A percentile compares a stretch with the other conserved stretches of the same genome.
phyloP scores from a whole-genome alignment of 2,888 invertebrate genomes.

The Lasioglossum lativentre region DNA sequence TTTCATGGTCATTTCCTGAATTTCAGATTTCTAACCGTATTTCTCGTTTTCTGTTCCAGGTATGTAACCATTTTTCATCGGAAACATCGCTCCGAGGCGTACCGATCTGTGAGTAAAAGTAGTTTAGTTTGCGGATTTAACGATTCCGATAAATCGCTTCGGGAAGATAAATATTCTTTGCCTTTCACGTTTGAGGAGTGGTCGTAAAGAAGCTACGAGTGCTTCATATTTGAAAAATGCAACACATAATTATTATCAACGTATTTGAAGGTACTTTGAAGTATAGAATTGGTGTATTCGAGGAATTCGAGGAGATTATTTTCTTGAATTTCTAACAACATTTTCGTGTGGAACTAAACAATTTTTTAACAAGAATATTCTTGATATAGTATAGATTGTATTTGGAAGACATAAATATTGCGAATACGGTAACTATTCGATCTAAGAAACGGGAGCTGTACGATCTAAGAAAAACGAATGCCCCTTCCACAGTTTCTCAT shows the following conservation, averaged over 20 bases:
- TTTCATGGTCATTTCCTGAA: background rate
- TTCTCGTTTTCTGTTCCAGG: constrained; percentile 67
- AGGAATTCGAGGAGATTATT: background rate
- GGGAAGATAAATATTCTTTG: background rate
- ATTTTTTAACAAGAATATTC: no score
- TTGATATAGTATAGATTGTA: no score
- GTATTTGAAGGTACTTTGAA: background rate
- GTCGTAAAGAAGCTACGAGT: background rate
- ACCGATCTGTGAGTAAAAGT: constrained; percentile 20
- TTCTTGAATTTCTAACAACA: background rate
- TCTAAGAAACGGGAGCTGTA: no score
- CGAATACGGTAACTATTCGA: no score
- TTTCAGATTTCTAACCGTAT: background rate
- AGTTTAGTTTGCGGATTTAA: background rate
- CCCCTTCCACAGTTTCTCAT: no score
- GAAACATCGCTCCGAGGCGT: background rate
- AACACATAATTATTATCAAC: no score
- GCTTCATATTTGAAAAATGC: background rate
- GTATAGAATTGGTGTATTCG: no score
- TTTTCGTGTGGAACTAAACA: no score
- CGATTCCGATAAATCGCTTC: background rate
- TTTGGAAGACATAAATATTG: no score
- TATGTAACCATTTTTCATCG: constrained; percentile 52
- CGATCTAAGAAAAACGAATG: no score
- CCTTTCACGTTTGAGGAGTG: background rate